Evolutionary conservation across 2,888 invertebrate species (phyloP).

Genomic region (Polydrusus cervinus): DNA sequence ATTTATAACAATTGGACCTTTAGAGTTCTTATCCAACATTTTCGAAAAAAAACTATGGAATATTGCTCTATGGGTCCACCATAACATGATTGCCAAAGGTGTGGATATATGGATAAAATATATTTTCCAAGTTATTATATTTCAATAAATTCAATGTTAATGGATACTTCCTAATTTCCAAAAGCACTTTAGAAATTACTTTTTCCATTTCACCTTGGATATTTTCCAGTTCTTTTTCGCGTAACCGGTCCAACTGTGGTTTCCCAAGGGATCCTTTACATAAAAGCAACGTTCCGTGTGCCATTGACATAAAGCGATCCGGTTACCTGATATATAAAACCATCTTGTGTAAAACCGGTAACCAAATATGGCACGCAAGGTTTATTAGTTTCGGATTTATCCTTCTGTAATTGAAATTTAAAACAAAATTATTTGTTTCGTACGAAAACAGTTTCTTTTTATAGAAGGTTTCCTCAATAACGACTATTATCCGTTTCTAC

Average conservation of each 20-base stretch:
- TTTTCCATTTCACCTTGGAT: not conserved
- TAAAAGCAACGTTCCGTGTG: not conserved
- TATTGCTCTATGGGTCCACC: too few relatives aligned
- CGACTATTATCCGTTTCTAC: too few relatives aligned
- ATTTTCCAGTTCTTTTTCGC: not conserved
- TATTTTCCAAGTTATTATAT: too few relatives aligned
- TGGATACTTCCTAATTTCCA: not conserved
- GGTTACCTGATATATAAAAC: not conserved
- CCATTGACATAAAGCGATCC: constrained; percentile 2
- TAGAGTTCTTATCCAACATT: too few relatives aligned
- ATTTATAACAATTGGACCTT: too few relatives aligned
- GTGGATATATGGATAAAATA: too few relatives aligned
- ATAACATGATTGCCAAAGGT: too few relatives aligned
- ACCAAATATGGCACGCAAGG: constrained; percentile 3
- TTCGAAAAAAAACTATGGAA: too few relatives aligned
- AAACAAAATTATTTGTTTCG: not conserved
- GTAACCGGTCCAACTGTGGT: not conserved
- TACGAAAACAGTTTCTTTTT: too few relatives aligned
- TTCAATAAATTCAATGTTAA: not conserved
- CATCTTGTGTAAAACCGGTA: not conserved
- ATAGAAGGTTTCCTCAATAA: too few relatives aligned
- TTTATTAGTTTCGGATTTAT: not conserved
- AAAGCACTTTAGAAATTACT: not conserved
- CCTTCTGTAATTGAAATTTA: not conserved
- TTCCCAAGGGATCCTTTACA: constrained; percentile 1